Base-by-base conservation (phyloP, 1,140 invertebrate species). In the Pseudoatta argentina region DNA sequence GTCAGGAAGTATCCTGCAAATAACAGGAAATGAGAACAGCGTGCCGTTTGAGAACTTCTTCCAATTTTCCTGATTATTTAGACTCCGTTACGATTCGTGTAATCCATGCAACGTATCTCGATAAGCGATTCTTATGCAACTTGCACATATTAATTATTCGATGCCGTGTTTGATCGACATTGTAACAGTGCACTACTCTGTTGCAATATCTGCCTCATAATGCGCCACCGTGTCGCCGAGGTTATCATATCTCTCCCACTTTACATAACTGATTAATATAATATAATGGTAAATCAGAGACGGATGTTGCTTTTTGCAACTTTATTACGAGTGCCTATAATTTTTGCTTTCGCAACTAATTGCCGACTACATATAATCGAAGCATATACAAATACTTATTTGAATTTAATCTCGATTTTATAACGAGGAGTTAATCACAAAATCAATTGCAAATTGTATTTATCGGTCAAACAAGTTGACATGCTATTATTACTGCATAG, bases 261-360 rank as follows among this genome's bases (percentile, higher is more conserved):
- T 89, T 89, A 89, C 77, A 89, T 89, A 89, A 89, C 72, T 63
- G 76, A 83, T 83, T 83, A 83, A 73, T 75, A 73, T 61, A 73
- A 51, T 83, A 83, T 83, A 83, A 83, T 75, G 27, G 67, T 44
- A 83, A 73, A 83, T 83, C 69, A 39, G 39, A 83, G 55, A 44
- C 79, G 39, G 55, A 75, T 75, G 55, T 61, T n/a, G 53, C 48
- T 83, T 83, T 82, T 73, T 73, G 48, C 55, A 61, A 63, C 30
- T 81, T 24, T 72, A n/a, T 82, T 73, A 30, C 39, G n/a, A 34
- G 10, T 44, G 48, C 39, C 30, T 75, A 39, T 34, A 39, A 51
- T 75, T 83, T 75, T 83, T 83, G n/a, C 24, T 83, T 21, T 30
- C 7, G 39, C 14, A 61, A 61, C 10, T 73, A 21, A 61, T 59